Evolutionary conservation across 2,888 invertebrate genomes (phyloP), one percentile per base, ranked within the genome.

Genomic region (Philonicus albiceps): DNA sequence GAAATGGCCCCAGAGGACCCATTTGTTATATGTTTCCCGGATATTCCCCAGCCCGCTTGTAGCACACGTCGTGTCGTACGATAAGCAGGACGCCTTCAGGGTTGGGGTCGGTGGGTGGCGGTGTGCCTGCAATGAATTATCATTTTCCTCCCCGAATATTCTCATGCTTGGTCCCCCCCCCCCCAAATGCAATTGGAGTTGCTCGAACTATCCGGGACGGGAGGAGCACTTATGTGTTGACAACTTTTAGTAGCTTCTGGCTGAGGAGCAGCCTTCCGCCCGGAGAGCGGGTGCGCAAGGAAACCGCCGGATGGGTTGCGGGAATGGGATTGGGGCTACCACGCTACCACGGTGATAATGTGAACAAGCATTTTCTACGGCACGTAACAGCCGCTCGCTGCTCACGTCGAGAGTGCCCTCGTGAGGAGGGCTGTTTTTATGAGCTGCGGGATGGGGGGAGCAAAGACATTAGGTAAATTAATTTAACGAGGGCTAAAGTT

Each of bases 381-480:
- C 64, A 83, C 64, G 30, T 64, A 83, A 64, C 19, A 64, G 43
- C 81, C 81, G 55, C 55, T 81, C 30, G 53, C 34, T 81, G 53
- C 81, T 53, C 53, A 27, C 81, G 19, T 16, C 53, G 34, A 64
- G 64, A 64, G 55, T 83, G 13, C 81, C 19, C 34, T 37, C 81
- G 27, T 37, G 64, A 83, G 64, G 81, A 55, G 64, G 81, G 31
- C 13, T 64, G 55, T 34, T 83, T 55, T 64, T 64, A 37, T 83
- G 64, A n/a, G 22, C 16, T 49, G 53, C 49, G 53, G 64, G 16
- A 13, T 22, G 78, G 78, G 34, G n/a, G 76, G 43, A 22, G 76
- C 75, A 31, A 55, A 74, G 86, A 86, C 85, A 86, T 87, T 88
- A 88, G 87, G 86, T 87, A 88, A 88, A 88, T 88, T 88, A 88